Evolutionary conservation across 2,888 invertebrate genomes (phyloP), one percentile per base, ranked within the genome.

Genomic region (Rhopalosiphum nymphaeae): DNA sequence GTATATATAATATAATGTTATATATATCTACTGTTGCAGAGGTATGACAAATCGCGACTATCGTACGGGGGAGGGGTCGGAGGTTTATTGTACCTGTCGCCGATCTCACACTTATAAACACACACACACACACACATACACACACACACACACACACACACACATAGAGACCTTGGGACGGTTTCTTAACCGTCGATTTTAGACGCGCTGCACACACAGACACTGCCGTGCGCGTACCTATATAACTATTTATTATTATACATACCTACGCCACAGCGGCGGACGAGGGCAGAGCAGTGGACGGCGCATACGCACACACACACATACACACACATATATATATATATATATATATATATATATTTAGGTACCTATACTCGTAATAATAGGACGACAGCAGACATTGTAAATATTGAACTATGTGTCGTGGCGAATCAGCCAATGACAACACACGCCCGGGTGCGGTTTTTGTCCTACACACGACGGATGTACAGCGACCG

Each of bases 361-460:
- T 7, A 7, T 46, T 7, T 46, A 46, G 44, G 7, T 29, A 49
- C 36, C 5, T 49, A 49, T 11, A 49, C 57, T 49, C 26, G 44
- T n/a, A 90, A 56, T 57, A 36, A 53, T n/a, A 42, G 88, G 53
- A 84, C 89, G 93, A 57, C 84, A 93, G 53, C 84, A 93, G 53
- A 93, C 84, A 93, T 90, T 93, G 90, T 93, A 86, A 93, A 93
- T 93, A 93, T 93, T 93, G 93, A 93, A 93, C 89, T 93, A 93
- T 85, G 89, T 11, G 93, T 93, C 93, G 93, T 90, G 90, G 89
- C 93, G 93, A 93, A 93, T 93, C 93, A 84, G 61, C 93, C 90
- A 90, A 93, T 86, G 93, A 93, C 93, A 93, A 93, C 93, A 93
- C 67, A 42, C 78, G 92, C 42, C 29, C 67, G 92, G 78, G 49